Evolutionary conservation across 2,797 vertebrate species (phyloP), one percentile per base, ranked within the genome.

Genomic region (Anguilla megastoma): DNA sequence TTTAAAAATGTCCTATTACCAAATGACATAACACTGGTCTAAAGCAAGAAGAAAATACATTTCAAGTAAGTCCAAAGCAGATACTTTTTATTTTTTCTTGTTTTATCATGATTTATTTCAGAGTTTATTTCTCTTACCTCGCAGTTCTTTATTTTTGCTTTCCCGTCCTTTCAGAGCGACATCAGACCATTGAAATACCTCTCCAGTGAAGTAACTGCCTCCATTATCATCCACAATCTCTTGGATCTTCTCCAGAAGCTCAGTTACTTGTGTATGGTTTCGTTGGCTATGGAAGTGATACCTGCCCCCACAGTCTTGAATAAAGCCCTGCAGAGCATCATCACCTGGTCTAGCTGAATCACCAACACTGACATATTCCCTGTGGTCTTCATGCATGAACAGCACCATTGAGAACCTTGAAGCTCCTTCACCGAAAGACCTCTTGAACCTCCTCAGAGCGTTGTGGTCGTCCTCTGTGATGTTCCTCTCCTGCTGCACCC

Each of bases 241-340:
- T 36, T 87, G 71, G 27, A 87, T 82, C 58, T 87, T 82, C 86
- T 83, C 56, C 36, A 87, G 21, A 12, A 87, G 76, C 36, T 83
- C 71, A 63, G 18, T 27, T 21, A 83, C 56, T 58, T 87, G 54
- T 41, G 27, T 16, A 6, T 80, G 36, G n/a, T 83, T 54, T 48
- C 56, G 30, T 18, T 10, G 12, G 16, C n/a, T 82, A n/a, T 80
- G 58, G 41, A 41, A 5, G 36, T 87, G 86, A n/a, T 8, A 2
- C 58, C 76, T 48, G 18, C 76, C 76, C n/a, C 18, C 21, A 83
- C 86, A 87, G 30, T 63, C 41, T 48, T 45, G n/a, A 24, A 87
- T 82, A 9, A 87, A 63, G 52, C 18, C 16, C 9, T 83, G 71
- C 21, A 60, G 48, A 24, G 86, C 9, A 24, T 36, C 54, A 18